Evolutionary conservation across 2,113 vertebrate genomes (phyloP).

Genomic region (Apteryx owenii): DNA sequence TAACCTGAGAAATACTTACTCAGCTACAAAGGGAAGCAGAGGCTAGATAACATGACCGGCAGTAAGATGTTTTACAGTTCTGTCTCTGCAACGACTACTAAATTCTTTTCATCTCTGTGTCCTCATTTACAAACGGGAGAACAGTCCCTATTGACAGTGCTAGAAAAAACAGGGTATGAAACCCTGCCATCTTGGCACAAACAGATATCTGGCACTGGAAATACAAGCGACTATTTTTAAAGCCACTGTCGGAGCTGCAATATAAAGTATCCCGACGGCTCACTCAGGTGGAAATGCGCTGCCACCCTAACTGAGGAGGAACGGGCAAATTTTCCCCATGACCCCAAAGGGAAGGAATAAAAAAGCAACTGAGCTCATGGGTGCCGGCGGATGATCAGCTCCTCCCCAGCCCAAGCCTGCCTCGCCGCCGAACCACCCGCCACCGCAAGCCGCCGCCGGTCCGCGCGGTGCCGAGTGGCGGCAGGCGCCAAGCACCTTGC

Average conservation of each 20-base stretch:
- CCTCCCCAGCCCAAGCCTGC: not conserved
- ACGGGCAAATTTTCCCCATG: rapidly evolving
- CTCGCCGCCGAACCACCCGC: not conserved
- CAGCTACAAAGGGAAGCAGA: not conserved
- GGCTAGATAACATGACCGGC: not conserved
- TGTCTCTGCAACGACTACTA: not conserved
- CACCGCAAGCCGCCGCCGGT: not conserved
- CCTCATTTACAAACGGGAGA: not conserved
- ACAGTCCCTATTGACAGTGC: not conserved
- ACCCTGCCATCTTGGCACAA: not conserved
- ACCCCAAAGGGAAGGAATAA: not conserved
- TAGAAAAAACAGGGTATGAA: not conserved
- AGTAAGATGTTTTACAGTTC: not conserved
- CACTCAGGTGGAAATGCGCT: not conserved
- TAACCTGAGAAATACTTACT: not conserved
- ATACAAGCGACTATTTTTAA: not conserved
- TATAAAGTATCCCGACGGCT: not conserved
- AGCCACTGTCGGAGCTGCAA: not conserved
- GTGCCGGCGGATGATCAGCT: not conserved
- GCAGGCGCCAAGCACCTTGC: not conserved
- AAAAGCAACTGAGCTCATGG: not conserved
- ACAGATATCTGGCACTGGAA: not conserved
- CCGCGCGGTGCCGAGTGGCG: not conserved
- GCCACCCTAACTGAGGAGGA: not conserved
- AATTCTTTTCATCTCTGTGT: not conserved